These are phyloP conservation scores for Dicranocentrus wangi DNA, from an alignment of 2,888 invertebrate genomes.

Conservation along the genomic window DNA sequence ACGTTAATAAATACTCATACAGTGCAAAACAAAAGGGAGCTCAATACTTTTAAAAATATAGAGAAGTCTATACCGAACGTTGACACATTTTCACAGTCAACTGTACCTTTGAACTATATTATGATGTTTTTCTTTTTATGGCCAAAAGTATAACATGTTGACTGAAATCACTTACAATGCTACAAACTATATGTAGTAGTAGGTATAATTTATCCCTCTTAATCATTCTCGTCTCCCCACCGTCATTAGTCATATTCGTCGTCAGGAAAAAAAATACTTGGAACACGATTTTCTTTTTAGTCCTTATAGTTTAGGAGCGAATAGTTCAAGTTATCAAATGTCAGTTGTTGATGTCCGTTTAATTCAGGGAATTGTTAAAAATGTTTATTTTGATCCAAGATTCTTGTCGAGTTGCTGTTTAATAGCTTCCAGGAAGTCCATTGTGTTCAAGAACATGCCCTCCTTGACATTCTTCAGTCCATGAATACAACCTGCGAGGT, in stretches of 20 bases:
- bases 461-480: conserved; percentile 87
- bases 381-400: conserved; percentile 56
- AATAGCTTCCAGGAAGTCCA: conserved; percentile 89
- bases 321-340: not conserved
- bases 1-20: conserved; percentile 25
- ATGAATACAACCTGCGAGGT: conserved; percentile 85
- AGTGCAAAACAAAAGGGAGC: conserved; percentile 26
- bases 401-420: conserved; percentile 81
- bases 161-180: no score
- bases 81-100: not conserved
- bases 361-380: not conserved
- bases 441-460: conserved; percentile 87
- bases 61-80: not conserved
- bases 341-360: not conserved
- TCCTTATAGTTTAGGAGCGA: not conserved
- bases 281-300: not conserved
- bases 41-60: conserved; percentile 37
- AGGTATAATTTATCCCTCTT: not conserved
- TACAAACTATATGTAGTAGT: not conserved
- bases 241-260: no score
- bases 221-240: no score
- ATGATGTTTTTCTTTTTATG: not conserved
- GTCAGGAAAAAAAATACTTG: not conserved
- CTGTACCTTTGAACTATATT: not conserved
- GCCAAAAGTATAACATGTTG: not conserved